Evolutionary conservation across 2,797 vertebrate genomes (phyloP).

Genomic region (Lophius americanus): DNA sequence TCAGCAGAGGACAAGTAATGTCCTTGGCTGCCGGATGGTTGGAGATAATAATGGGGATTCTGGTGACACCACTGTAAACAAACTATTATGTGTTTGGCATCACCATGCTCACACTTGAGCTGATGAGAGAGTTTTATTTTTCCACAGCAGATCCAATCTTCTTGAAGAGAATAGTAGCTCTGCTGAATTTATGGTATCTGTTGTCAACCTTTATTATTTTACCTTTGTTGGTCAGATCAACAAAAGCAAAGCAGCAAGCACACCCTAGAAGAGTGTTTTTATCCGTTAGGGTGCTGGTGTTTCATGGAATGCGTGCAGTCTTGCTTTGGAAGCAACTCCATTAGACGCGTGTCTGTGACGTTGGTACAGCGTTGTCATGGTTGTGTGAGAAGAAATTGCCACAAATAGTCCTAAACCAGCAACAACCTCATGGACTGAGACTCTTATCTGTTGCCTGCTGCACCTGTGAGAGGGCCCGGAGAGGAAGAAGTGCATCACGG

Average conservation of each 20-base stretch:
- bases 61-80: constrained; percentile 1
- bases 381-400: constrained; percentile 7
- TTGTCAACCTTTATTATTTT: neutral
- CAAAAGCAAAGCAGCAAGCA: neutral
- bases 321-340: constrained; percentile 9
- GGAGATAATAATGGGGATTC: constrained; percentile 1
- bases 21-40: neutral
- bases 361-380: neutral
- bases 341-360: neutral
- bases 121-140: neutral
- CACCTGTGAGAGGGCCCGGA: constrained; percentile 28
- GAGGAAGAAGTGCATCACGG: constrained; percentile 13
- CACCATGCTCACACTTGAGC: neutral
- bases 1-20: neutral
- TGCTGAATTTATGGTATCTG: neutral
- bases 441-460: constrained; percentile 25
- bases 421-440: neutral
- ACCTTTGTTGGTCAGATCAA: neutral
- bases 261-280: neutral
- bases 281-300: constrained; percentile 7
- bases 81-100: neutral
- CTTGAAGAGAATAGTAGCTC: too few relatives aligned
- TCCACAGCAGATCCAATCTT: too few relatives aligned
- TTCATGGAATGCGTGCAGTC: constrained; percentile 5
- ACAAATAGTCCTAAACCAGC: neutral